A percentile compares a stretch with the other conserved stretches of the same genome.
Evolutionary conservation across 2,797 vertebrate genomes (phyloP).

Genomic region (Pangasius djambal): DNA sequence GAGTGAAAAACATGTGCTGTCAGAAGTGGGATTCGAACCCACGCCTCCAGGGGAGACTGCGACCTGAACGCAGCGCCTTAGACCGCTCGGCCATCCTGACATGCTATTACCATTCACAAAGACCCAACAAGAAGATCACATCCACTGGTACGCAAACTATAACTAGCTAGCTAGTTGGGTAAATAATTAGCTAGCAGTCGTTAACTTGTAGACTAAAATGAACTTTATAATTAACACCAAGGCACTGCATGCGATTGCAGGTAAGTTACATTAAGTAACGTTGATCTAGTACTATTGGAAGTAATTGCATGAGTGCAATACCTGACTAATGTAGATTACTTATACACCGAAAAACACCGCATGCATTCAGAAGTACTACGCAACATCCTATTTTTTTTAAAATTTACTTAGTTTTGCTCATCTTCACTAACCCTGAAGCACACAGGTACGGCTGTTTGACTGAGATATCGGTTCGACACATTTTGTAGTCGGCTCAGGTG

Average conservation of each 20-base stretch:
- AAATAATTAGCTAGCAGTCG: neutral
- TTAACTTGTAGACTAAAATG: neutral
- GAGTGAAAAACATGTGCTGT: accelerated
- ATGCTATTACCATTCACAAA: accelerated
- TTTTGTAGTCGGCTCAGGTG: neutral
- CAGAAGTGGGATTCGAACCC: constrained; percentile 36
- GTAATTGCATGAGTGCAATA: neutral
- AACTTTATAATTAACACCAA: neutral
- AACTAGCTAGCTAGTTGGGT: neutral
- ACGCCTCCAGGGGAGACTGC: constrained; percentile 30
- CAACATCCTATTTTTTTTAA: too few relatives aligned
- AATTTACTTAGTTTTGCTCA: neutral
- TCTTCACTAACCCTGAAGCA: too few relatives aligned
- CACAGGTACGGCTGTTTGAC: too few relatives aligned
- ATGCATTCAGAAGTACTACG: too few relatives aligned
- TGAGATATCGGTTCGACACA: too few relatives aligned
- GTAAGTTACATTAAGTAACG: neutral
- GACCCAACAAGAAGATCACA: neutral
- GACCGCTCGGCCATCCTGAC: constrained; percentile 33
- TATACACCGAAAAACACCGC: neutral
- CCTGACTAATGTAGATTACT: neutral
- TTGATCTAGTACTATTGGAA: neutral
- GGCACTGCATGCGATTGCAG: neutral
- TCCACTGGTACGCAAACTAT: too few relatives aligned
- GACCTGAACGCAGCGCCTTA: constrained; percentile 30